phyloP scores from a whole-genome alignment of 2,888 invertebrate species.

The Ennomos quercinarius region DNA sequence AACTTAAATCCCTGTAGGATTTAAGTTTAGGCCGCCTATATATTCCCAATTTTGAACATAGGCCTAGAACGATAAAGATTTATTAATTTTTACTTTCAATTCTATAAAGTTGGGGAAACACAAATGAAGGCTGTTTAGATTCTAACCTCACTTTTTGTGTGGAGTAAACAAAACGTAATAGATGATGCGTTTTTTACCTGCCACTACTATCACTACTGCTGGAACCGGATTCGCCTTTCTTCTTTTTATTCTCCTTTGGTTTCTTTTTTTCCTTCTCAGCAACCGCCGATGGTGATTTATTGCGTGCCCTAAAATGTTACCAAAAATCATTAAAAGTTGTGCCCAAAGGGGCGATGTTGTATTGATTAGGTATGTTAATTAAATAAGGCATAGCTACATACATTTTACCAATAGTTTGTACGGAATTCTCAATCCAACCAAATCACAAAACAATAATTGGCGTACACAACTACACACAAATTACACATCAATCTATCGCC shows the following conservation, averaged over 20 bases:
- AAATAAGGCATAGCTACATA: conserved; percentile 22
- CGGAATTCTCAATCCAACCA: conserved; percentile 1
- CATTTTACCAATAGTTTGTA: conserved; percentile 24
- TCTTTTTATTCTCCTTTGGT: conserved; percentile 84
- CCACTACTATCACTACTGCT: conserved; percentile 93
- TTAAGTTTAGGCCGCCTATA: too few species aligned
- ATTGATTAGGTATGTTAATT: not conserved
- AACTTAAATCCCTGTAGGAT: too few species aligned
- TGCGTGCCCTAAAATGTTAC: conserved; percentile 88
- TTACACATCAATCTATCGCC: too few species aligned
- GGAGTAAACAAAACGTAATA: not conserved
- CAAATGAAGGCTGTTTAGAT: not conserved
- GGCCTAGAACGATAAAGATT: too few species aligned
- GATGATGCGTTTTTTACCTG: conserved; percentile 69
- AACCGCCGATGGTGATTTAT: conserved; percentile 89
- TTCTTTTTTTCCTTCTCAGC: conserved; percentile 91
- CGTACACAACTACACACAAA: conserved; percentile 22
- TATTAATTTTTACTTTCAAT: too few species aligned
- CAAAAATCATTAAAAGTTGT: conserved; percentile 1
- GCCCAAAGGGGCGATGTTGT: conserved; percentile 1
- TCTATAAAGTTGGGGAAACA: too few species aligned
- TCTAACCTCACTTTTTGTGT: conserved; percentile 29
- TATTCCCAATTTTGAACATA: too few species aligned
- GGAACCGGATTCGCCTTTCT: conserved; percentile 89
- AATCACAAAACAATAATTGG: conserved; percentile 16